A percentile compares a stretch with the other conserved stretches of the same genome.
These are phyloP conservation scores for Silvanus unidentatus DNA, from an alignment of 2,888 invertebrate species.

Conservation along the genomic window DNA sequence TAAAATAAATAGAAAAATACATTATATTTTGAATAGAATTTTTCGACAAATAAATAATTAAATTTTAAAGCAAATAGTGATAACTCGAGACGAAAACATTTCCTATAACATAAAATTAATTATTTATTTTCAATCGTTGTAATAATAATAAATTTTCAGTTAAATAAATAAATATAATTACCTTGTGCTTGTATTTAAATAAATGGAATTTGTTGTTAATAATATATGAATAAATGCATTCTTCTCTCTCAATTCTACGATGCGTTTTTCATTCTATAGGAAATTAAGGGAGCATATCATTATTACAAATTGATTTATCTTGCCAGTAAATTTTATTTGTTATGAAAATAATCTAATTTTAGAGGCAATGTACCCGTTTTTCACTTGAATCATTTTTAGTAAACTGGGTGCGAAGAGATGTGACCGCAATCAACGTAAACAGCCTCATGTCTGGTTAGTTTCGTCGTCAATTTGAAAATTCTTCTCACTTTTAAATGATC, in stretches of 20 bases:
- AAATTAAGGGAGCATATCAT: constrained; percentile 13
- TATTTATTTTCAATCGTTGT: constrained; percentile 25
- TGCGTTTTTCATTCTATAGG: constrained; percentile 23
- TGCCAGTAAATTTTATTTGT: constrained; percentile 34
- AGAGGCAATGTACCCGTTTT: constrained; percentile 37
- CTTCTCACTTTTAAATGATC: too few species aligned
- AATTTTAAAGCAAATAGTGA: too few species aligned
- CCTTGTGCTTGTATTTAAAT: constrained; percentile 5
- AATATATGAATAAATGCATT: too few species aligned
- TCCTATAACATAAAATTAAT: constrained; percentile 19
- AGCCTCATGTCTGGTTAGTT: constrained; percentile 38
- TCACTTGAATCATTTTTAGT: constrained; percentile 38
- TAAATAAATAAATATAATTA: constrained; percentile 22
- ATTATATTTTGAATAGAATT: too few species aligned
- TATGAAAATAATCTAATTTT: constrained; percentile 37
- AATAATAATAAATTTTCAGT: constrained; percentile 28
- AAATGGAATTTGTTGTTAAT: too few species aligned
- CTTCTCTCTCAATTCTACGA: too few species aligned
- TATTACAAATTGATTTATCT: constrained; percentile 33
- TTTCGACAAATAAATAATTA: too few species aligned
- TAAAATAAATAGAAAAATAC: not conserved
- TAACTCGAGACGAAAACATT: too few species aligned
- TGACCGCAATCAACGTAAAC: constrained; percentile 40
- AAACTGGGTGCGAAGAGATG: constrained; percentile 42
- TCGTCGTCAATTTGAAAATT: constrained; percentile 26